These are phyloP conservation scores for Danio rerio DNA, from an alignment of 2,113 vertebrate genomes.

Conservation along the genomic window GRCz12tu NC_133179.1:16227501-16228000, in stretches of 20 bases:
- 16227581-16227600: conserved; percentile 22
- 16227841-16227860: neutral
- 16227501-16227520: neutral
- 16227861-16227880: conserved; percentile 3
- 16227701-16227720: conserved; percentile 69
- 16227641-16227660: conserved; percentile 52
- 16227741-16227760: conserved; percentile 6
- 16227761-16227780: conserved; percentile 40
- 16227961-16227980: neutral
- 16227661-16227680: neutral
- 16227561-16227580: neutral
- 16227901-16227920: neutral
- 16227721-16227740: conserved; percentile 68
- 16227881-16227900: neutral
- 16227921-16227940: conserved; percentile 16
- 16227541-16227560: conserved; percentile 2
- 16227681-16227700: conserved; percentile 62
- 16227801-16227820: conserved; percentile 12
- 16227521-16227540: neutral
- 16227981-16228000: neutral
- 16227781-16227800: neutral
- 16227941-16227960: neutral
- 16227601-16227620: conserved; percentile 26
- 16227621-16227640: conserved; percentile 49
- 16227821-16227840: neutral